Percentiles rank a stretch among this genome's conserved stretches.
These are phyloP conservation scores for Propithecus coquereli DNA, from an alignment of 2,113 vertebrate genomes.

Conservation along the genomic window DNA sequence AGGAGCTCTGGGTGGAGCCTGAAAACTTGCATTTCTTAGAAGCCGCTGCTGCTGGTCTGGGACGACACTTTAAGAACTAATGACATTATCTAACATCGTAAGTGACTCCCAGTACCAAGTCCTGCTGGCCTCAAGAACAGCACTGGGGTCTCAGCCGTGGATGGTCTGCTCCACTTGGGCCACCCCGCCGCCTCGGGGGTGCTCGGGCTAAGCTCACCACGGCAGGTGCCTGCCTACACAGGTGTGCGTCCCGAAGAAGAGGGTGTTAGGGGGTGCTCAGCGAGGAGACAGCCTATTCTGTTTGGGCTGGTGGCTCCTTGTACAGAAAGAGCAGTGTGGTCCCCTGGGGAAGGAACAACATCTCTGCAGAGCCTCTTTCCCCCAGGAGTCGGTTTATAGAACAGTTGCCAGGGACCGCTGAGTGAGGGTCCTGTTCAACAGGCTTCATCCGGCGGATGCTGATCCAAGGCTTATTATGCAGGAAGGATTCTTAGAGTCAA, in stretches of 20 bases:
- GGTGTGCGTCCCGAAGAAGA: neutral
- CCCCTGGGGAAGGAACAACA: neutral
- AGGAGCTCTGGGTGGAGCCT: rapidly evolving
- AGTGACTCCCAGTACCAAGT: neutral
- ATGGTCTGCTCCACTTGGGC: neutral
- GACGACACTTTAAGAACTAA: neutral
- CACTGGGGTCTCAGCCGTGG: neutral
- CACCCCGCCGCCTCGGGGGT: rapidly evolving
- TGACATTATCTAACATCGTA: rapidly evolving
- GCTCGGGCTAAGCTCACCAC: neutral
- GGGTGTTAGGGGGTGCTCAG: neutral
- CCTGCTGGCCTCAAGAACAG: neutral
- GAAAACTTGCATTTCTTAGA: neutral
- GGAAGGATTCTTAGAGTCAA: neutral
- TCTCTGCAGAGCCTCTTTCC: rapidly evolving
- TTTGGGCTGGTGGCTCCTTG: neutral
- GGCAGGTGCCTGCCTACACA: neutral
- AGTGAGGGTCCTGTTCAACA: rapidly evolving
- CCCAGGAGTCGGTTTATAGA: neutral
- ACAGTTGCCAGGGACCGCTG: neutral
- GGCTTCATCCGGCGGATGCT: rapidly evolving
- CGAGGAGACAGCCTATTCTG: neutral
- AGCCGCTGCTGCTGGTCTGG: neutral
- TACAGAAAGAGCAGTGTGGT: too few relatives aligned
- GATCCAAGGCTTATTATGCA: rapidly evolving